Evolutionary conservation across 2,113 vertebrate species (phyloP), one percentile per base, ranked within the genome.

Genomic region (Alethe diademata): DNA sequence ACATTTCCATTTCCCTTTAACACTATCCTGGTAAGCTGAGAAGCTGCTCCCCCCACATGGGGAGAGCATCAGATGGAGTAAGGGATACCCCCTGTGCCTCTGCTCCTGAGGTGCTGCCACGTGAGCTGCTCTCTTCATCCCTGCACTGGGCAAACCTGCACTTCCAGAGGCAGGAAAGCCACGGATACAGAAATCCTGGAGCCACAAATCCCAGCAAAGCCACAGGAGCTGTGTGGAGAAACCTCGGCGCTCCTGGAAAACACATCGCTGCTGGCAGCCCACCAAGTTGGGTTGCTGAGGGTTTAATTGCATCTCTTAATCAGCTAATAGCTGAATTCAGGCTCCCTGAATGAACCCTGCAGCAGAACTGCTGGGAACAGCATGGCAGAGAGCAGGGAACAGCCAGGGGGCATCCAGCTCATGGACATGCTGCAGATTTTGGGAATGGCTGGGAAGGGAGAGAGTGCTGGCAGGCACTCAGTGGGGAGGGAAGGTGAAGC

Each of bases 261-360:
- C 0, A 35, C 2, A 9, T 6, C 0, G 4, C 90, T 67, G 48
- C 54, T 56, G 74, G 45, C 88, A 92, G 26, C 58, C 36, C 57
- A 29, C 19, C 3, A 22, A 40, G 36, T 2, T 8, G 78, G 36
- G 40, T 0, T 35, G 62, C 43, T 15, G 48, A 87, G 62, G 60
- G 60, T 26, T 96, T 94, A 94, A 97, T 57, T 95, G 92, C 84
- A 24, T 84, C 93, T 88, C 79, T 81, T 92, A 90, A 89, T 69
- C 92, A 91, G 65, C 58, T 81, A 70, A 94, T 78, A 50, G 67
- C 79, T 35, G 2, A 3, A 1, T 51, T 51, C 50, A 51, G 50
- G 18, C 54, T 84, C 69, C 23, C 31, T 0, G 35, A n/a, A 53
- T 5, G 40, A 85, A 47, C 8, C 53, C 86, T 33, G 86, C 7